Evolutionary conservation across 2,113 vertebrate species (phyloP), one percentile per base, ranked within the genome.

Genomic region (Megalops atlanticus): DNA sequence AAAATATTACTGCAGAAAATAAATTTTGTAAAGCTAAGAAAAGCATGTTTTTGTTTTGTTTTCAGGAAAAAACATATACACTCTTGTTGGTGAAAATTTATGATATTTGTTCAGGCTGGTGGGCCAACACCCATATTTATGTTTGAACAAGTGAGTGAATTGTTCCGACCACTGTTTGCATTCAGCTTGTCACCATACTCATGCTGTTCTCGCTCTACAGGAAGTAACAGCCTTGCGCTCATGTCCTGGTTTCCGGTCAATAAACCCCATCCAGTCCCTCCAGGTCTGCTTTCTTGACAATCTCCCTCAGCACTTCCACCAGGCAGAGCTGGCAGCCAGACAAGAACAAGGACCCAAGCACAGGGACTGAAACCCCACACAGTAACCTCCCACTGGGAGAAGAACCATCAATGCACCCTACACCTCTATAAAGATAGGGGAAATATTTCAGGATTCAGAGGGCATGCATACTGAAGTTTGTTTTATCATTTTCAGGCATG

Each of bases 251-350:
- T 24, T 45, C 64, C 45, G 40, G 35, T 79, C 77, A 70, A 24
- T 71, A 70, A 45, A 24, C 43, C 18, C 80, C 21, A 80, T 91
- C 88, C 87, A 86, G 83, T 90, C 87, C 86, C n/a, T 78, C 45
- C 87, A 80, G 85, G 85, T 82, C 77, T 91, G 92, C 93, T 93
- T 91, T 92, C 89, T 88, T 89, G 86, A 88, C 91, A 92, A 93
- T 91, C 82, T 33, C 82, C 83, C 78, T 80, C 77, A 41, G 84
- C 77, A 84, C 78, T 86, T 86, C 89, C 86, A 90, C 86, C 86
- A 91, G 85, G 79, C 43, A 86, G 80, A 85, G 85, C 85, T 86
- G 85, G 84, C 86, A 89, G 87, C 82, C 74, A 77, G 85, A 82
- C 87, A 79, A 86, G 84, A 83, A 85, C 79, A 72, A 79, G 58